phyloP scores from a whole-genome alignment of 2,113 vertebrate species.

The Isichthys henryi region DNA sequence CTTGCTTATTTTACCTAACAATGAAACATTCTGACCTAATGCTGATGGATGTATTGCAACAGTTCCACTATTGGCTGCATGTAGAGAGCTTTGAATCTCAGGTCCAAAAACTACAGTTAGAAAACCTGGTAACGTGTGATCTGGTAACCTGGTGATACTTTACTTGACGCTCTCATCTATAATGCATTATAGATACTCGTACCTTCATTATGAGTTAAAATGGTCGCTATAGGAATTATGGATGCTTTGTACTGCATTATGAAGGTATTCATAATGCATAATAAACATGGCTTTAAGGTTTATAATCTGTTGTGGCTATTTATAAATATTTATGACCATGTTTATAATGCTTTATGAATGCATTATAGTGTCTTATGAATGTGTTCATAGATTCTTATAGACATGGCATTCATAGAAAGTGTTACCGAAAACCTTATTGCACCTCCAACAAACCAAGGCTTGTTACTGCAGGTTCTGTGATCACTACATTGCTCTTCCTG shows the following conservation, averaged over 20 bases:
- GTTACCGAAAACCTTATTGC: neutral
- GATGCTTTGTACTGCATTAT: neutral
- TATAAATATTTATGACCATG: too few relatives aligned
- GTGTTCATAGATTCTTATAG: neutral
- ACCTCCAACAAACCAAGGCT: neutral
- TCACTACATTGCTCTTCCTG: neutral
- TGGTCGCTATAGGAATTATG: neutral
- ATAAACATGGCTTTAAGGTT: too few relatives aligned
- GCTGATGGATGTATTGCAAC: neutral
- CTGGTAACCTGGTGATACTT: neutral
- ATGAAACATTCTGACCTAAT: neutral
- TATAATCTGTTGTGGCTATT: too few relatives aligned
- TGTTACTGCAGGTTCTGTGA: neutral
- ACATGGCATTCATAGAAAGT: neutral
- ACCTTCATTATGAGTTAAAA: neutral
- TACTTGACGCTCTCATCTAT: neutral
- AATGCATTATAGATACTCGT: neutral
- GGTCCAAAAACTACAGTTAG: neutral
- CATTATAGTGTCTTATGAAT: neutral
- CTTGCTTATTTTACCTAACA: neutral
- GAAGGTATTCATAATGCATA: too few relatives aligned
- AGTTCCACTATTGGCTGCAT: neutral
- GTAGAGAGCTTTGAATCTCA: neutral
- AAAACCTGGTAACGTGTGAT: neutral
- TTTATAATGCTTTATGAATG: neutral